phyloP scores from a whole-genome alignment of 2,797 vertebrate genomes.

The Sebastes minor region DNA sequence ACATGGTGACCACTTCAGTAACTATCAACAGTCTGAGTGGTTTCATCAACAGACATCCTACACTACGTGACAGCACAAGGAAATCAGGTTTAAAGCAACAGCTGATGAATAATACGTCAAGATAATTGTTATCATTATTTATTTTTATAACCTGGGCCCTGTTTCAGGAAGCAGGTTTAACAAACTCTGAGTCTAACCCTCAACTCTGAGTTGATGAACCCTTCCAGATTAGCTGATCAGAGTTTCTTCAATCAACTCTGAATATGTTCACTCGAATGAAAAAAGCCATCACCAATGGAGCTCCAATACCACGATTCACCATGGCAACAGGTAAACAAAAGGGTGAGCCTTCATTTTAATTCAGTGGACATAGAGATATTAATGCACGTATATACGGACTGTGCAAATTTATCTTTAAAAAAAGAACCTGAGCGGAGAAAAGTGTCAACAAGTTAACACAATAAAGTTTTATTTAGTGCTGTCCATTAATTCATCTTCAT shows the following conservation, averaged over 20 bases:
- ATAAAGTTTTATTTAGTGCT: neutral
- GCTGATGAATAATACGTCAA: neutral
- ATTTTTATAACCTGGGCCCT: neutral
- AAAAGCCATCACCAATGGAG: neutral
- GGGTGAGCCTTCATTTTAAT: neutral
- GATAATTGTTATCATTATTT: neutral
- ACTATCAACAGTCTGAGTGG: conserved; percentile 24
- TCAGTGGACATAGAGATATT: neutral
- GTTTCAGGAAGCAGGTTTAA: neutral
- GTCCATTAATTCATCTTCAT: neutral
- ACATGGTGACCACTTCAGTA: conserved; percentile 38
- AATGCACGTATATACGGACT: neutral
- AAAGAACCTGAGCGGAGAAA: neutral
- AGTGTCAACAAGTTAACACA: neutral
- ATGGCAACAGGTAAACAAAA: neutral
- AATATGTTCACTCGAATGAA: neutral
- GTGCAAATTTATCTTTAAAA: neutral
- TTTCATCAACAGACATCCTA: conserved; percentile 25
- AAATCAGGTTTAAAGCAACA: neutral
- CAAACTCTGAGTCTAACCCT: neutral
- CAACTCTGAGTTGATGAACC: neutral
- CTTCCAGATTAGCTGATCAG: neutral
- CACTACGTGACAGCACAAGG: neutral
- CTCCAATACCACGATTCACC: neutral
- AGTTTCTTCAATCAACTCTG: neutral